These are phyloP conservation scores for Pedetes capensis DNA, from an alignment of 2,113 vertebrate genomes.

Conservation along the genomic window DNA sequence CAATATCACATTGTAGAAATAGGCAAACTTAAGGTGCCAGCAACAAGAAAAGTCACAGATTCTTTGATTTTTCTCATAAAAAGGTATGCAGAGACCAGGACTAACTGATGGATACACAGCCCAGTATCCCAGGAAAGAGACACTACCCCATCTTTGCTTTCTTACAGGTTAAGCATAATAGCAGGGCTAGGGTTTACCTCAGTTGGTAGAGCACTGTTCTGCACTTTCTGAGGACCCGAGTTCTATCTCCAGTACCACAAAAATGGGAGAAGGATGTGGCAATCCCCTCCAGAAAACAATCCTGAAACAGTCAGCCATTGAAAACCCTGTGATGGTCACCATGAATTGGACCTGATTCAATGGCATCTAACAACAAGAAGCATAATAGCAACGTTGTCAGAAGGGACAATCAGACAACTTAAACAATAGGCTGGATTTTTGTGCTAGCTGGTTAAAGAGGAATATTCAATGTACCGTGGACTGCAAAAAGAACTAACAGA, in stretches of 20 bases:
- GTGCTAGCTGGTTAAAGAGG: neutral
- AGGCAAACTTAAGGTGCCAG: neutral
- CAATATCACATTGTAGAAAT: neutral
- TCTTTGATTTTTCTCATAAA: neutral
- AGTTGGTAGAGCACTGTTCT: no score
- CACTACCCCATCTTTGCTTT: neutral
- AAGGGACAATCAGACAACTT: neutral
- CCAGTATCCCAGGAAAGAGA: neutral
- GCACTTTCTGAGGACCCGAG: no score
- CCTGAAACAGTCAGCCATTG: no score
- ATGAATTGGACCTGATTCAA: no score
- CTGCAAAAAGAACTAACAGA: no score
- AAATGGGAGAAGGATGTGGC: no score
- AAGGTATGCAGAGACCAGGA: neutral
- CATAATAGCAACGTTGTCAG: neutral
- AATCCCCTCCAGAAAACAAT: no score
- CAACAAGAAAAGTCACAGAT: neutral
- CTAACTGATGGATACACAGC: neutral
- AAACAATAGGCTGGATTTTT: neutral
- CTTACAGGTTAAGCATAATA: neutral
- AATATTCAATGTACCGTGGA: no score
- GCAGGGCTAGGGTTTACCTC: no score
- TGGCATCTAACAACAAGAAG: no score
- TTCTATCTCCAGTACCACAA: no score
- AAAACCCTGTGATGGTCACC: no score